Evolutionary conservation across 2,113 vertebrate genomes (phyloP), one percentile per base, ranked within the genome.

Genomic region (Pygoscelis antarcticus): DNA sequence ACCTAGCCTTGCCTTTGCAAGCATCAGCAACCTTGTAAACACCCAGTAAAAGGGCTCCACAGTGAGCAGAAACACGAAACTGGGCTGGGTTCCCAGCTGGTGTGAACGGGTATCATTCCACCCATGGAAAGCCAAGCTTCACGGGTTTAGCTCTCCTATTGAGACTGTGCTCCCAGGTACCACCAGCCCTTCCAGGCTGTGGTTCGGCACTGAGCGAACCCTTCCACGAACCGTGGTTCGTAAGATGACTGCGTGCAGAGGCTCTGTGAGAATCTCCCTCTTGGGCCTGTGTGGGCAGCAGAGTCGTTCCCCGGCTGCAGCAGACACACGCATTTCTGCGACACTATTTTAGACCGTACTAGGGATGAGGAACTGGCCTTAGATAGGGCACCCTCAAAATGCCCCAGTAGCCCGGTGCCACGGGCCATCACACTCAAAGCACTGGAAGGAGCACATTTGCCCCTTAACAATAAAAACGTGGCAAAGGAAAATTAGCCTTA

Each of bases 21-120:
- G 78, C 86, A 93, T 95, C 92, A 91, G 64, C 91, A 97, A 55
- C 70, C 88, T 85, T 74, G 42, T 83, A 92, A 97, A 83, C 64
- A 83, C 69, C 47, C 90, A 91, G 89, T 40, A 75, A 60, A 68
- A 65, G 18, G 9, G 2, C 87, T 83, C 72, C 2, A 1, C 85
- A 95, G 44, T 36, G 61, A 93, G 71, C 16, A 3, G 10, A 82
- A 92, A 60, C 29, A 62, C 20, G 68, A 84, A 93, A 86, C 51
- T 0, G 0, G 88, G 64, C 89, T 76, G 58, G 44, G 25, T 55
- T 85, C 79, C 85, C 85, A 87, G 85, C 77, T 78, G 69, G 69
- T 47, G 47, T 6, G 32, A 72, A 72, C 30, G 25, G 52, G 70
- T 91, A 79, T 58, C 38, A 30, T 38, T 78, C 58, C 66, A 76